Base-by-base conservation (phyloP, 2,113 vertebrate genomes). In the Callipepla squamata region DNA sequence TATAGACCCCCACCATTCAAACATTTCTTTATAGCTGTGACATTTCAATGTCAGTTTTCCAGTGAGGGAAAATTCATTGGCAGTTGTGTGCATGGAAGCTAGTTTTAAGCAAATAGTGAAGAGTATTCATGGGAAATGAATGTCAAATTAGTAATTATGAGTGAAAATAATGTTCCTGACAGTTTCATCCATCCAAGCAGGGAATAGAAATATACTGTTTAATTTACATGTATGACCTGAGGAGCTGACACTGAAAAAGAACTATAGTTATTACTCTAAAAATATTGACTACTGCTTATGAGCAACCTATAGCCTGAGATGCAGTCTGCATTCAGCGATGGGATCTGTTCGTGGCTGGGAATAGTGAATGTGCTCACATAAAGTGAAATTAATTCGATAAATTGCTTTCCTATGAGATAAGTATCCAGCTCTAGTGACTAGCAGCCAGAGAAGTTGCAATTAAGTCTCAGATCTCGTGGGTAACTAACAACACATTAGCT, bases 141-240 rank as follows among this genome's bases (percentile, higher is more conserved):
- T 96, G 94, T 94, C 95, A 96, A 77, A 94, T 85, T 94, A 94
- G 89, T 94, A 96, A 94, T 95, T 93, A 94, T 78, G 87, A 80
- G 59, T 68, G 82, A 91, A 94, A 96, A 92, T 93, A 91, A 92
- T 89, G 93, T 89, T 94, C 93, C 72, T 93, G 89, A 94, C 87
- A 94, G 87, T 94, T 94, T 91, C 87, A 91, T 92, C 79, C 69
- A 96, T 89, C 91, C 87, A 88, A 83, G 91, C 68, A 92, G 82
- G 87, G 94, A 94, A 92, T 74, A 94, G 87, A 92, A 94, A 95
- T 87, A 74, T 91, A 83, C 89, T 85, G 53, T 85, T 95, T 95
- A 96, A 96, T 92, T 92, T 94, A 94, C 91, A 93, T 74, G 57
- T 94, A 89, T 94, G 85, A 95, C 89, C 94, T 73, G 88, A 92